Evolutionary conservation across 2,888 invertebrate species (phyloP).

Genomic region (Sesia bembeciformis): DNA sequence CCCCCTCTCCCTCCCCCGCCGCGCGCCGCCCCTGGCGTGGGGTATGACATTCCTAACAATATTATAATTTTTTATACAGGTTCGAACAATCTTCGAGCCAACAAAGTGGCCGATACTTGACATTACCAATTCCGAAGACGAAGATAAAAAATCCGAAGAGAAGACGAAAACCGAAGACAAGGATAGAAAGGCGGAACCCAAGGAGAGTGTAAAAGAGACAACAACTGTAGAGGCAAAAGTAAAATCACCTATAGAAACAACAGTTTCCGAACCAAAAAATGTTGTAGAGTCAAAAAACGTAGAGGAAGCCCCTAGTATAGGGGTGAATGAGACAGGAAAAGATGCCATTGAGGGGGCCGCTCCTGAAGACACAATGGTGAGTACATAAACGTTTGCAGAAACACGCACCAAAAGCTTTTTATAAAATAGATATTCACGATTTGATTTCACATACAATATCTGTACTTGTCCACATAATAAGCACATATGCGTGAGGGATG

Average conservation of each 20-base stretch:
- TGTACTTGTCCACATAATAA: no score
- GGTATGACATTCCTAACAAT: no score
- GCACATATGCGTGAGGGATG: no score
- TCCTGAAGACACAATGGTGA: neutral
- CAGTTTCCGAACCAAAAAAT: neutral
- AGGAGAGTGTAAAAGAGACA: slow-evolving; percentile 5
- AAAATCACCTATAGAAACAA: no score
- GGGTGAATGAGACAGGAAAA: slow-evolving; percentile 3
- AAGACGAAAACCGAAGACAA: slow-evolving; percentile 15
- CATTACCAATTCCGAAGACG: slow-evolving; percentile 32
- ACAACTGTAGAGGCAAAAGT: neutral
- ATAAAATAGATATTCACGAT: no score
- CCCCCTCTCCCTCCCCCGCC: no score
- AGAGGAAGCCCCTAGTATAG: slow-evolving; percentile 46
- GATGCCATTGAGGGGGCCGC: neutral
- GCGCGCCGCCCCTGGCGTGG: no score
- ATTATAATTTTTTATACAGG: slow-evolving; percentile 51
- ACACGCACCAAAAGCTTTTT: no score
- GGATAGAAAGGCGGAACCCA: slow-evolving; percentile 7
- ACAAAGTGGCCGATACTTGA: slow-evolving; percentile 91
- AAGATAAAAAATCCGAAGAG: slow-evolving; percentile 19
- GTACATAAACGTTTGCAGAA: no score
- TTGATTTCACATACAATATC: no score
- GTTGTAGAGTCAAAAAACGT: slow-evolving; percentile 1
- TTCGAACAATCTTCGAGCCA: slow-evolving; percentile 88